Conservation (phyloP, 2,797 vertebrate genomes). For the Agapornis canus region DNA sequence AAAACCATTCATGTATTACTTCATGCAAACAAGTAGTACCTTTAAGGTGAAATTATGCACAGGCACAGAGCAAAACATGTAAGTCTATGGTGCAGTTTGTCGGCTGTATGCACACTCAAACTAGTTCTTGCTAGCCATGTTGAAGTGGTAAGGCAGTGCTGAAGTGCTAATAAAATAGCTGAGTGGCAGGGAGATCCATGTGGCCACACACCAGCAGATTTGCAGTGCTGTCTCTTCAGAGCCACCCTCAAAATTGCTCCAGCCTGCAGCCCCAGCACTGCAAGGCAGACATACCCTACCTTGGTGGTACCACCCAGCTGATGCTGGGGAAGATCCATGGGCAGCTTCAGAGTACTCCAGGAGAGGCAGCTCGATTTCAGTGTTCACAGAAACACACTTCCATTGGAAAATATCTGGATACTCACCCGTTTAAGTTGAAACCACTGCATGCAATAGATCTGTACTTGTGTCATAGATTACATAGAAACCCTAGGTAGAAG, state of each 20-base stretch:
- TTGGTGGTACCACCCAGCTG: accelerated
- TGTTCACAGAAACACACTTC: not conserved
- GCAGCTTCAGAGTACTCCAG: not conserved
- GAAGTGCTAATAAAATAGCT: not conserved
- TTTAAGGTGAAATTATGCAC: not conserved
- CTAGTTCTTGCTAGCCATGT: not conserved
- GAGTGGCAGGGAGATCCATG: not conserved
- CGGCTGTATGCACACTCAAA: not conserved
- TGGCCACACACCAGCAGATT: not conserved
- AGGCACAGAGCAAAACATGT: not conserved
- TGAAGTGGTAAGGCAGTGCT: not conserved
- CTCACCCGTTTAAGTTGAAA: not conserved
- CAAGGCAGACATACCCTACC: not conserved
- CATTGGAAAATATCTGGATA: not conserved
- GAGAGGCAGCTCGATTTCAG: not conserved
- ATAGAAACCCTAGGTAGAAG: not conserved
- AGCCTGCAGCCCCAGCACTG: not conserved
- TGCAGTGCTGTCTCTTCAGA: not conserved
- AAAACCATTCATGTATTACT: not conserved
- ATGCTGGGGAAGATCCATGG: not conserved
- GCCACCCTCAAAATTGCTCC: accelerated
- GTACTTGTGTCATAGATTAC: not conserved
- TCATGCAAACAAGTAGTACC: not conserved
- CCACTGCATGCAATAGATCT: not conserved
- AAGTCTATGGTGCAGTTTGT: not conserved